Percentiles rank a stretch among this genome's conserved stretches.
Evolutionary conservation across 2,113 vertebrate genomes (phyloP).

Genomic region (Microcebus jonahi): DNA sequence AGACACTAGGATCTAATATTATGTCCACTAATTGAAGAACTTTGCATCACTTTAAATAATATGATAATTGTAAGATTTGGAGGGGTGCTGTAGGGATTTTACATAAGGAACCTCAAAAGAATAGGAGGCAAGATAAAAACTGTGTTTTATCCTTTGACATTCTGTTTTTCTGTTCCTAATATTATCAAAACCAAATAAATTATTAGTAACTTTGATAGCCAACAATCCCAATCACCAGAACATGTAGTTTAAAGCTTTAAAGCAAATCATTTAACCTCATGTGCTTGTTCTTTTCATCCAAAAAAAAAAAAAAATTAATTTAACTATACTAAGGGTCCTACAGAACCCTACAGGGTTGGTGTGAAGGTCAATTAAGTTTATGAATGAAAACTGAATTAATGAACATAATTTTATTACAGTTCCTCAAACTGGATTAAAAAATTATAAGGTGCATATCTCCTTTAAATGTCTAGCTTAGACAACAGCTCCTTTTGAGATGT

Average conservation of each 20-base stretch:
- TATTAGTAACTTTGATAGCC: background rate
- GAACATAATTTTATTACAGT: background rate
- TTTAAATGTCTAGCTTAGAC: background rate
- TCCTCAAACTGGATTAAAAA: background rate
- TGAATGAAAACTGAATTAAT: background rate
- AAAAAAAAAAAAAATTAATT: background rate
- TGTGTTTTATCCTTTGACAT: background rate
- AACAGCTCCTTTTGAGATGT: background rate
- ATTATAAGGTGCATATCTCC: background rate
- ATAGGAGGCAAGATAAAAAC: background rate
- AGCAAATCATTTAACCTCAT: background rate
- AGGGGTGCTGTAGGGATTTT: background rate
- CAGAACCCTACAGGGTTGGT: background rate
- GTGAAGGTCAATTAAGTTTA: background rate
- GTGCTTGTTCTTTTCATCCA: background rate
- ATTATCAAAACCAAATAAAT: background rate
- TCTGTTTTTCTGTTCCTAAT: background rate
- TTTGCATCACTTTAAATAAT: constrained; percentile 25
- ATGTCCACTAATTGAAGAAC: constrained; percentile 49
- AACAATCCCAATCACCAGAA: background rate
- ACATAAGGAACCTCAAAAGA: background rate
- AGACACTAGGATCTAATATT: background rate
- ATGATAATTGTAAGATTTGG: constrained; percentile 31
- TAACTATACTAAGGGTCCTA: background rate
- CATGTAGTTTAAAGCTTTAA: background rate